These are phyloP conservation scores for Centruroides vittatus DNA, from an alignment of 1,140 invertebrate species.

Conservation along the genomic window DNA sequence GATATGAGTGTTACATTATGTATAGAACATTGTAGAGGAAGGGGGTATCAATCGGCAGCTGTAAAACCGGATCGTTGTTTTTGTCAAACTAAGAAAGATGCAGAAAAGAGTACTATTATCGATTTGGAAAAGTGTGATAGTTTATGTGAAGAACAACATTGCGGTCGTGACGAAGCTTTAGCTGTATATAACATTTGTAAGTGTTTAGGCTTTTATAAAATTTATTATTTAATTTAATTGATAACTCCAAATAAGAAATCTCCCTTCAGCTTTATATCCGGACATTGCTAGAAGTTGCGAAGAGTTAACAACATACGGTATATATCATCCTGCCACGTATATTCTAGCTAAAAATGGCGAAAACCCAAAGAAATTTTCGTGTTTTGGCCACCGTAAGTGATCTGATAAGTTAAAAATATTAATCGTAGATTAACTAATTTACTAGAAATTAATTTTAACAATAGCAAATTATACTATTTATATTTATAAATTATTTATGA, in stretches of 20 bases:
- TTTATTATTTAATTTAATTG: not conserved
- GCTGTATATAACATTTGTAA: conserved; percentile 13
- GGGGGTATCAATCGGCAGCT: conserved; percentile 4
- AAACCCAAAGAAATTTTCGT: conserved; percentile 6
- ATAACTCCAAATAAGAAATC: not conserved
- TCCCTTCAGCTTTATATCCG: conserved; percentile 7
- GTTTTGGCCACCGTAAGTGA: conserved; percentile 8
- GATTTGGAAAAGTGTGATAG: conserved; percentile 3
- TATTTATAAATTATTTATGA: too few species aligned
- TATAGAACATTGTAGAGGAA: conserved; percentile 14
- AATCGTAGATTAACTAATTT: too few species aligned
- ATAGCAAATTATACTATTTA: too few species aligned
- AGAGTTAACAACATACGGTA: conserved; percentile 4
- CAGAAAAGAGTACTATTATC: conserved; percentile 2
- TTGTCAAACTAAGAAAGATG: not conserved
- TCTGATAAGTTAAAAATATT: too few species aligned
- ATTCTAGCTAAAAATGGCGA: conserved; percentile 8
- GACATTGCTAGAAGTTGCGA: conserved; percentile 12
- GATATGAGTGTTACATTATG: conserved; percentile 7
- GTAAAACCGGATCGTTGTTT: conserved; percentile 2
- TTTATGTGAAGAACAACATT: conserved; percentile 10
- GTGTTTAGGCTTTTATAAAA: not conserved
- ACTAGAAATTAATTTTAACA: too few species aligned
- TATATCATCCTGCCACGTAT: conserved; percentile 10
- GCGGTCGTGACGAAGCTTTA: conserved; percentile 9